Percentiles rank a stretch among this genome's conserved stretches.
Evolutionary conservation across 2,888 invertebrate species (phyloP).

Genomic region (Hypena proboscidalis): DNA sequence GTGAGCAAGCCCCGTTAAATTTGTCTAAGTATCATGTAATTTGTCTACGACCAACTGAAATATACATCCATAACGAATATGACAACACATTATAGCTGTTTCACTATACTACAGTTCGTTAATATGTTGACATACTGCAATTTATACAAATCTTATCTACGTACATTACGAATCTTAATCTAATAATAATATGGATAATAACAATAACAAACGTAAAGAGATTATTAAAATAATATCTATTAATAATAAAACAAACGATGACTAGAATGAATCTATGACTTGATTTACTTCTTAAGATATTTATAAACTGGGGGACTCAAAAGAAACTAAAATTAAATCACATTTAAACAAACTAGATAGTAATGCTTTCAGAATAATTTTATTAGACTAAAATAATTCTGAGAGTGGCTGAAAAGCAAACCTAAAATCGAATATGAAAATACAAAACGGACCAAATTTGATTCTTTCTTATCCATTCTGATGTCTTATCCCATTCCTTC

Average conservation of each 20-base stretch:
- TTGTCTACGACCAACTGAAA: constrained; percentile 55
- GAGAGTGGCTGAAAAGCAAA: constrained; percentile 9
- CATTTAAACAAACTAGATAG: too few relatives aligned
- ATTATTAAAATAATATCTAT: constrained; percentile 21
- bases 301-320: too few relatives aligned
- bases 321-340: too few relatives aligned
- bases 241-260: constrained; percentile 9
- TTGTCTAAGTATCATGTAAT: constrained; percentile 44
- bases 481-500: constrained; percentile 17
- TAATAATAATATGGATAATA: too few relatives aligned
- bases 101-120: constrained; percentile 18
- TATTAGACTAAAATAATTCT: too few relatives aligned
- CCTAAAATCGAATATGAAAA: constrained; percentile 28
- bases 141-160: constrained; percentile 36
- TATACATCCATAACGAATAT: constrained; percentile 20
- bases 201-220: constrained; percentile 22
- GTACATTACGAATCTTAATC: constrained; percentile 29
- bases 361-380: too few relatives aligned
- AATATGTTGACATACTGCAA: constrained; percentile 32
- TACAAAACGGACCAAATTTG: constrained; percentile 25
- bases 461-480: constrained; percentile 12
- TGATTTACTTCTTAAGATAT: too few relatives aligned
- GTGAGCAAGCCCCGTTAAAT: constrained; percentile 68
- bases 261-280: constrained; percentile 19
- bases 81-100: constrained; percentile 26